Conservation (phyloP, 30 jellyfish, hydroid and myxozoan genomes). For the Sanderia malayensis region DNA sequence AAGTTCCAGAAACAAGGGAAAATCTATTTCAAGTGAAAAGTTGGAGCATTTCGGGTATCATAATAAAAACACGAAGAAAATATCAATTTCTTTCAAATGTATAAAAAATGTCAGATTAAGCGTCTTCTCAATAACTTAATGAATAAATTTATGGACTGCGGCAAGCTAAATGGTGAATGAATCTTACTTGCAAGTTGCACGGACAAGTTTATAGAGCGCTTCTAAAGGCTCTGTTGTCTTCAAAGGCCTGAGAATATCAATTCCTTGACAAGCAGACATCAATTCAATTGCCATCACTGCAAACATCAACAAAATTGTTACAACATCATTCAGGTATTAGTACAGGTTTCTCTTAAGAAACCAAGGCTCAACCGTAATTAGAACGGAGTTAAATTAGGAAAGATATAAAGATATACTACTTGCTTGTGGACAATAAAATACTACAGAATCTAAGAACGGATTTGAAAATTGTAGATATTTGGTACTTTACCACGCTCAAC, state of each 20-base stretch:
- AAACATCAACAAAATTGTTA: background rate
- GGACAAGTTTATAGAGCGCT: slow-evolving; percentile 77
- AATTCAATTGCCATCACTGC: slow-evolving; percentile 87
- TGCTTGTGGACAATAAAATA: no score
- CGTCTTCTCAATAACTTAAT: background rate
- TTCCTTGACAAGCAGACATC: slow-evolving; percentile 95
- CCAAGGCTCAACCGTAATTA: no score
- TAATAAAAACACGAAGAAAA: background rate
- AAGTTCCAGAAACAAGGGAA: background rate
- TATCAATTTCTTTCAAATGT: background rate
- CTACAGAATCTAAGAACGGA: no score
- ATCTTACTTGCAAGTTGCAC: slow-evolving; percentile 77
- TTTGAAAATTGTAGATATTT: background rate
- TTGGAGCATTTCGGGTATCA: background rate
- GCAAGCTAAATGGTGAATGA: background rate
- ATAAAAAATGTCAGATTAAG: no score
- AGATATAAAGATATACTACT: no score
- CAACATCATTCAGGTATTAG: no score
- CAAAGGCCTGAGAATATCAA: slow-evolving; percentile 84
- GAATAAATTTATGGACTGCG: no score
- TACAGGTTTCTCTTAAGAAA: no score
- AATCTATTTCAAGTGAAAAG: background rate
- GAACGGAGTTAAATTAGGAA: no score
- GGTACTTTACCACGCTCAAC: slow-evolving; percentile 74
- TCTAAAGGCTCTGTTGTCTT: slow-evolving; percentile 88